phyloP scores from a whole-genome alignment of 2,797 vertebrate species.

The Lophius americanus region DNA sequence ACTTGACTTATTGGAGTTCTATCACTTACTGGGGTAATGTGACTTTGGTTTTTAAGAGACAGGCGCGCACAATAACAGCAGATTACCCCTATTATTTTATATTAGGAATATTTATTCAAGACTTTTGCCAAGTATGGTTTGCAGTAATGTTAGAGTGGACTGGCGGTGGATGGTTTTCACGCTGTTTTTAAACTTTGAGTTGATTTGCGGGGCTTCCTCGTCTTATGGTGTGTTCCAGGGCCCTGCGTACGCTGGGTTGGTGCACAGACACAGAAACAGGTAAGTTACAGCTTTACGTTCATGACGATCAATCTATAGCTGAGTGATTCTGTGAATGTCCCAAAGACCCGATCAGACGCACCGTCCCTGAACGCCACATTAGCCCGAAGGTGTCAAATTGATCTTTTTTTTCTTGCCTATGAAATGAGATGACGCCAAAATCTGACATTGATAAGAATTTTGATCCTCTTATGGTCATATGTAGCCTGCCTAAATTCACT shows the following conservation, averaged over 20 bases:
- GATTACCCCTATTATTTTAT: not conserved
- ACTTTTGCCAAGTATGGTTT: conserved; percentile 45
- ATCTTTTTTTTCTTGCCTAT: conserved; percentile 6
- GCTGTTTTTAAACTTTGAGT: conserved; percentile 70
- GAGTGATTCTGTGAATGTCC: not conserved
- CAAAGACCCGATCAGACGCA: no score
- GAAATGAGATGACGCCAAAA: conserved; percentile 21
- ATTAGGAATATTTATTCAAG: conserved; percentile 34
- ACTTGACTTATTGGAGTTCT: conserved; percentile 59
- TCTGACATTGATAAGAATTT: conserved; percentile 7
- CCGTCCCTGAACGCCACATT: not conserved
- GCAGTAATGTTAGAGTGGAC: conserved; percentile 42
- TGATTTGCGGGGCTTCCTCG: conserved; percentile 66
- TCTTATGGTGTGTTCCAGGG: conserved; percentile 76
- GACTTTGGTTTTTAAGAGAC: conserved; percentile 35
- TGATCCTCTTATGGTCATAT: conserved; percentile 38
- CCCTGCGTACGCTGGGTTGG: conserved; percentile 65
- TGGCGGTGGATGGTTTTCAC: conserved; percentile 66
- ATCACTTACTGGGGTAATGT: conserved; percentile 54
- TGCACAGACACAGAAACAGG: conserved; percentile 80
- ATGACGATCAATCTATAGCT: not conserved
- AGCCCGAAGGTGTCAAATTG: not conserved
- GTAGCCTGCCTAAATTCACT: conserved; percentile 6
- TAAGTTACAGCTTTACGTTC: conserved; percentile 41
- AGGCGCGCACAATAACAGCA: conserved; percentile 26